phyloP scores from a whole-genome alignment of 2,888 invertebrate genomes.

The Habroteleia sp. region DNA sequence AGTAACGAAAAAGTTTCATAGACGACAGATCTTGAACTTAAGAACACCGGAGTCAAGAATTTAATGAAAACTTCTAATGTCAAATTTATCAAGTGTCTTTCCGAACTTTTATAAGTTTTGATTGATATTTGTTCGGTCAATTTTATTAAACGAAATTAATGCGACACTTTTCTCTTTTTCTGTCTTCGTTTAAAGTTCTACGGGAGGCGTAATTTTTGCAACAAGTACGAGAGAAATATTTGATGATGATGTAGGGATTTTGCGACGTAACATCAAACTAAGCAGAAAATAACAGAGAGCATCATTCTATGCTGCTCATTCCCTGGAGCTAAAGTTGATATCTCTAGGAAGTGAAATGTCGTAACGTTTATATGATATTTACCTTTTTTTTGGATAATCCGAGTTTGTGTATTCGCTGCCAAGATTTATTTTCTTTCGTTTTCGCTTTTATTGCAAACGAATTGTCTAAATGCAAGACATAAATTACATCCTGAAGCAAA shows the following conservation, averaged over 20 bases:
- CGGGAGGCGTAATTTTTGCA: slow-evolving; percentile 15
- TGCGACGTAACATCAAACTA: slow-evolving; percentile 28
- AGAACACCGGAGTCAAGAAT: slow-evolving; percentile 2
- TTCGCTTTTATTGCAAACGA: slow-evolving; percentile 13
- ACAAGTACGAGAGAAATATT: slow-evolving; percentile 12
- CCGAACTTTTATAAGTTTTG: slow-evolving; percentile 21
- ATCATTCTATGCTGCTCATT: slow-evolving; percentile 26
- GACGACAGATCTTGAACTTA: slow-evolving; percentile 6
- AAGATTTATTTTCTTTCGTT: slow-evolving; percentile 25
- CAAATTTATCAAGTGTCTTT: slow-evolving; percentile 28
- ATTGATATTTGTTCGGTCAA: slow-evolving; percentile 14
- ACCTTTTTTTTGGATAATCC: slow-evolving; percentile 6
- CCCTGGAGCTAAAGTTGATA: slow-evolving; percentile 23
- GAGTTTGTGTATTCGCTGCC: not conserved
- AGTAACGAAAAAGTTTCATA: slow-evolving; percentile 30
- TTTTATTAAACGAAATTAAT: slow-evolving; percentile 27
- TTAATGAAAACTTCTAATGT: slow-evolving; percentile 26
- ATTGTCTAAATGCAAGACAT: slow-evolving; percentile 2
- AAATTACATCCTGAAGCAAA: slow-evolving; percentile 4
- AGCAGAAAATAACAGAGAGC: slow-evolving; percentile 45
- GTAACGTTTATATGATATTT: slow-evolving; percentile 33
- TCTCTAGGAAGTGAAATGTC: slow-evolving; percentile 32
- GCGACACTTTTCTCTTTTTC: not conserved
- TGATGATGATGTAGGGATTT: slow-evolving; percentile 16
- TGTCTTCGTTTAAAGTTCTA: slow-evolving; percentile 2